Percentiles rank a stretch among this genome's conserved stretches.
Evolutionary conservation across 92 coral and sea anemone species (phyloP).

Genomic region (Muricea muricata): DNA sequence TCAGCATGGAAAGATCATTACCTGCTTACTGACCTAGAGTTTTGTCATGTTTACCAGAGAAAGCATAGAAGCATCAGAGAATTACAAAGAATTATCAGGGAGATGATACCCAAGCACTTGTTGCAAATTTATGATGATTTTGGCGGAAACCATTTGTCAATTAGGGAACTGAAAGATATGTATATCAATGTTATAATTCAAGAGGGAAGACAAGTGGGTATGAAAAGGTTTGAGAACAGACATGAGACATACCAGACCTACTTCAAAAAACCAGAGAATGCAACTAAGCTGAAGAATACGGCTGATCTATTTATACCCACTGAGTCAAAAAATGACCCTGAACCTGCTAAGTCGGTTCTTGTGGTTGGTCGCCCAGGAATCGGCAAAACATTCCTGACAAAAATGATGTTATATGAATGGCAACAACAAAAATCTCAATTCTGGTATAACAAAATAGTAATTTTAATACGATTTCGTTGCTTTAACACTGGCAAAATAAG

Average conservation of each 20-base stretch:
- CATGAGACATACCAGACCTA: neutral
- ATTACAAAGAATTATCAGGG: neutral
- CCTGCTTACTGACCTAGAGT: neutral
- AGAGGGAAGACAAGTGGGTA: neutral
- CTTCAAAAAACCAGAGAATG: neutral
- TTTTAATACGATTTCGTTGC: conserved; percentile 38
- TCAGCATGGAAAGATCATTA: neutral
- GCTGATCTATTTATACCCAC: neutral
- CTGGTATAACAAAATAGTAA: neutral
- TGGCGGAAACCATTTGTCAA: neutral
- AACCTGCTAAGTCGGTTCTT: conserved; percentile 56
- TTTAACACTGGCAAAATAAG: conserved; percentile 22
- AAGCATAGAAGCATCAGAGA: neutral
- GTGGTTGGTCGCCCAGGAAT: conserved; percentile 69
- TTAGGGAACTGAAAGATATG: conserved; percentile 5
- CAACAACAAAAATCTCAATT: neutral
- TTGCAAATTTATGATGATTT: neutral
- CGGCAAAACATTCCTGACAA: conserved; percentile 54
- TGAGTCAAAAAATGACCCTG: too few relatives aligned
- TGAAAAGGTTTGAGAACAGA: neutral
- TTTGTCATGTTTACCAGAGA: neutral
- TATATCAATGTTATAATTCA: conserved; percentile 9
- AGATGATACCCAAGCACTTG: neutral
- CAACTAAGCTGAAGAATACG: neutral
- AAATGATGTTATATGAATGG: neutral